A percentile compares a stretch with the other conserved stretches of the same genome.
phyloP scores from a whole-genome alignment of 2,888 invertebrate species.

The Acleris emargana region DNA sequence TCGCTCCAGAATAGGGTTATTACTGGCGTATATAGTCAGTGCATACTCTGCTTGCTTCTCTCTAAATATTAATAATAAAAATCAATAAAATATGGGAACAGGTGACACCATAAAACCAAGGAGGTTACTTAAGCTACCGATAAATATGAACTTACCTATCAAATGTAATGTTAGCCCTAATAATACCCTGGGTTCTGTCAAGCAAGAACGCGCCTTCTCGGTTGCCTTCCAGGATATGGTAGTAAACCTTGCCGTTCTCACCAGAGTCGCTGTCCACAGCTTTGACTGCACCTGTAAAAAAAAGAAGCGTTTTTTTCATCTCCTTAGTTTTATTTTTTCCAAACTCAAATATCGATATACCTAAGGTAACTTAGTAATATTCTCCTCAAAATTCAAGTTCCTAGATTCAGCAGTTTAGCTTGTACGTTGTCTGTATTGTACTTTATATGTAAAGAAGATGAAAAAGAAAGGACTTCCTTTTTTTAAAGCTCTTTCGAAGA shows the following conservation, averaged over 20 bases:
- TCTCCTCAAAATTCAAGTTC: too few species aligned
- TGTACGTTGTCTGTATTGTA: too few species aligned
- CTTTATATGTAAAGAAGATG: too few species aligned
- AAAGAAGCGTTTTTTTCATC: not conserved
- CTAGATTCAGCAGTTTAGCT: too few species aligned
- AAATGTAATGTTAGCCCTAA: conserved; percentile 90
- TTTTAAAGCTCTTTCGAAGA: not conserved
- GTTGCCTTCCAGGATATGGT: conserved; percentile 91
- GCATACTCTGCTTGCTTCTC: conserved; percentile 90
- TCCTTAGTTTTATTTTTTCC: too few species aligned
- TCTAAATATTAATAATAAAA: conserved; percentile 62
- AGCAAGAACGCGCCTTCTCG: conserved; percentile 90
- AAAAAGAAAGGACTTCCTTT: not conserved
- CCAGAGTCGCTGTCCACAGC: conserved; percentile 91
- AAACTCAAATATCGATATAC: too few species aligned
- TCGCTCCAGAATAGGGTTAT: conserved; percentile 89
- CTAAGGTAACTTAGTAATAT: too few species aligned
- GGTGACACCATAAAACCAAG: too few species aligned
- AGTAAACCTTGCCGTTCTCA: conserved; percentile 91
- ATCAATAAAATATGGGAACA: not conserved
- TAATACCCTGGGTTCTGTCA: conserved; percentile 90
- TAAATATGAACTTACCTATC: conserved; percentile 81
- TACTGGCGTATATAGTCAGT: conserved; percentile 92
- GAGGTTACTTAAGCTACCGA: too few species aligned
- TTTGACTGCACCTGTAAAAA: conserved; percentile 85